Base-by-base conservation (phyloP, 2,113 vertebrate genomes). In the Etheostoma cragini region DNA sequence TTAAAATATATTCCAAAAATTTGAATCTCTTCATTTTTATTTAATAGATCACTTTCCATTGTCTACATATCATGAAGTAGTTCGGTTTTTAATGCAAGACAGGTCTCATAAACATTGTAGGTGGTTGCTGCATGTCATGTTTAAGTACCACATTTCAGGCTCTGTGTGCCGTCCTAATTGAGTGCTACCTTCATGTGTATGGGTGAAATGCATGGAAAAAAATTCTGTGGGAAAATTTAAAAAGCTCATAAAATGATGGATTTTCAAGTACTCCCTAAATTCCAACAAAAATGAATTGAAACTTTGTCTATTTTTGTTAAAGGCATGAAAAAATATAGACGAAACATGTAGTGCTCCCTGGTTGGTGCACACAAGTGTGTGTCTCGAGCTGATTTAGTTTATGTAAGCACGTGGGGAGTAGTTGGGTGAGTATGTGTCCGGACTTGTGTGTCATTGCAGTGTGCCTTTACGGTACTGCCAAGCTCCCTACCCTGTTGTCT, bases 191-290 rank as follows among this genome's bases (percentile, higher is more conserved):
- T 72, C 89, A 89, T 78, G 80, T 68, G 50, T 67, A 42, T 65
- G 80, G 84, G 80, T 88, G 62, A 79, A 81, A 91, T 53, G 56
- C 60, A 70, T 0, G 74, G 85, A 81, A 88, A 91, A 91, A 74
- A 81, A 86, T 82, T 85, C 84, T 87, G 84, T 91, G 92, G 89
- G 89, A 90, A 94, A 88, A 81, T 85, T 74, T 76, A 64, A 85
- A 85, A 83, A 63, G 68, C 86, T 83, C 73, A 78, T 89, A 91
- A 89, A 91, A 81, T 77, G 76, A 92, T 90, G 80, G 70, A 88
- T 94, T 87, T 83, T 76, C 83, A 90, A 93, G 77, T 72, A 80
- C 82, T 89, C 87, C 83, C 83, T 26, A 58, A 86, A 81, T 89
- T 82, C 88, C 82, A 83, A 81, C 81, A 83, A 91, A 91, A 91